phyloP scores from a whole-genome alignment of 1,140 invertebrate genomes.

The Heterodera carotae region DNA sequence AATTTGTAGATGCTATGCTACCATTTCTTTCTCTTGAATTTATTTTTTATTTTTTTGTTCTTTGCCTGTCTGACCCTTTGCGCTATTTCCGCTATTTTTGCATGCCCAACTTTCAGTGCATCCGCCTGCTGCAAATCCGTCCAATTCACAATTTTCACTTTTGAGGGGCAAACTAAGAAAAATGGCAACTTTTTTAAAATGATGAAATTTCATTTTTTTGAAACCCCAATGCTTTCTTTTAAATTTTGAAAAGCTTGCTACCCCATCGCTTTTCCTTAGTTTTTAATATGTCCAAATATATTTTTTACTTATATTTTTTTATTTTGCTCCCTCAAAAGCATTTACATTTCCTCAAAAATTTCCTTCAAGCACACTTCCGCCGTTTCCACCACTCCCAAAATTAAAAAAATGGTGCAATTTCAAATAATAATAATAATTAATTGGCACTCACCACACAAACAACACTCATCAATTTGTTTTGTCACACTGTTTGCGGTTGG shows the following conservation, averaged over 20 bases:
- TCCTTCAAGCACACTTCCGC: background rate
- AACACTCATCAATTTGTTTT: background rate
- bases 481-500: background rate
- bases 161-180: background rate
- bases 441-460: too few species aligned
- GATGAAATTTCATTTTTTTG: background rate
- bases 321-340: background rate
- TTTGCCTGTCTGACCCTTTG: conserved; percentile 1
- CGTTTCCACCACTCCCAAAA: too few species aligned
- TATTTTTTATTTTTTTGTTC: background rate
- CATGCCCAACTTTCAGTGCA: background rate
- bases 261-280: background rate
- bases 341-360: background rate
- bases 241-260: background rate
- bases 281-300: background rate
- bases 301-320: too few species aligned
- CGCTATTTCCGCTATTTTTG: background rate
- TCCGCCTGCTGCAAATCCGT: background rate
- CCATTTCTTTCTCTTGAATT: conserved; percentile 1
- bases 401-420: too few species aligned
- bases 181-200: too few species aligned
- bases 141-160: conserved; percentile 2
- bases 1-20: background rate
- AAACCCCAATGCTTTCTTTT: background rate
- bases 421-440: too few species aligned